These are phyloP conservation scores for Leptopilina boulardi DNA, from an alignment of 1,140 invertebrate genomes.

Conservation along the genomic window DNA sequence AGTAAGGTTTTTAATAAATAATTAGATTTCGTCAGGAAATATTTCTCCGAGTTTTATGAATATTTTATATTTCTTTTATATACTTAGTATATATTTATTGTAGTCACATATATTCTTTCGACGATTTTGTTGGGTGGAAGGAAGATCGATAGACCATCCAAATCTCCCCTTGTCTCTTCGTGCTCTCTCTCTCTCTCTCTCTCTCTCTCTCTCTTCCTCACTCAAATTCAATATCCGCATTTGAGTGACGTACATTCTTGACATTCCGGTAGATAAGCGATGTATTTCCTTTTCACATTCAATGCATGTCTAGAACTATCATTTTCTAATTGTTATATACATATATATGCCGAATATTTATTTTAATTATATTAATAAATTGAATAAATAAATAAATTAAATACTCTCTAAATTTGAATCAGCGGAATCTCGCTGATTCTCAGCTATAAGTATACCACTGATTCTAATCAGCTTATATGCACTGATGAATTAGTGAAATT, in stretches of 20 bases:
- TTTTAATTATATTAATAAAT: no score
- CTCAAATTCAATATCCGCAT: slow-evolving; percentile 58
- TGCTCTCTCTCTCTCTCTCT: neutral
- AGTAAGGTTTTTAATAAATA: slow-evolving; percentile 1
- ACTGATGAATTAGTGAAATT: no score
- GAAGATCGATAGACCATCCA: slow-evolving; percentile 2
- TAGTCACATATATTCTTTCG: neutral
- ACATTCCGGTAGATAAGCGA: slow-evolving; percentile 43
- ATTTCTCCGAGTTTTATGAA: neutral
- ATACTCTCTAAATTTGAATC: no score
- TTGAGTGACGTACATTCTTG: slow-evolving; percentile 41
- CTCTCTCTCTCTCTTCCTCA: neutral
- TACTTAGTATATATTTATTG: slow-evolving; percentile 14
- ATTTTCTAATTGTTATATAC: neutral
- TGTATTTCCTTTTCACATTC: slow-evolving; percentile 39
- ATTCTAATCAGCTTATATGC: no score
- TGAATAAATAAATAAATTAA: no score
- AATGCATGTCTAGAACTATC: neutral
- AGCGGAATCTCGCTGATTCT: no score
- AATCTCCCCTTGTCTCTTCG: neutral
- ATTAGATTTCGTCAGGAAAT: slow-evolving; percentile 9
- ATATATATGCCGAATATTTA: no score
- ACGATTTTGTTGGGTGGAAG: neutral
- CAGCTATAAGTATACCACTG: no score
- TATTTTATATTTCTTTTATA: slow-evolving; percentile 1